Conservation (phyloP, 2,113 vertebrate genomes). For the Pelobates fuscus region DNA sequence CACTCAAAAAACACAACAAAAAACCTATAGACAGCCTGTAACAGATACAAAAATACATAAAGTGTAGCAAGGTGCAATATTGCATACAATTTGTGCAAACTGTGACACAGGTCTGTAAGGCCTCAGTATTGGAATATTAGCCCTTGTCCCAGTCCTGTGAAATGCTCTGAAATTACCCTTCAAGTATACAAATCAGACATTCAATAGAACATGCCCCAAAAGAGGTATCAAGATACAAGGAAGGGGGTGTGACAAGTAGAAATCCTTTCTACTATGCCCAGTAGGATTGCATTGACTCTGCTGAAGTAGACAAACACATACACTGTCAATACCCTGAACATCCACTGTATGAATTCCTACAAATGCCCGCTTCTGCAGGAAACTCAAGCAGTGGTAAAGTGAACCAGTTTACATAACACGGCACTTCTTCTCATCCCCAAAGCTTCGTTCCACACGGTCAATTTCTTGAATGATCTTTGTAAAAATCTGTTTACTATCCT, state of each 20-base stretch:
- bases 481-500: constrained; percentile 59
- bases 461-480: constrained; percentile 62
- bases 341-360: neutral
- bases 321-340: neutral
- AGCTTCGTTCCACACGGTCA: constrained; percentile 57
- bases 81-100: constrained; percentile 39
- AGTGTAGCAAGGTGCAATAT: constrained; percentile 1
- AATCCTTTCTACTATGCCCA: neutral
- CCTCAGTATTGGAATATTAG: neutral
- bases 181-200: neutral
- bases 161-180: neutral
- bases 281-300: constrained; percentile 8
- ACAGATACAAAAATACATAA: constrained; percentile 15
- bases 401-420: constrained; percentile 46
- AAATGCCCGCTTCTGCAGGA: neutral
- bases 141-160: neutral
- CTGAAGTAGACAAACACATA: neutral
- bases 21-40: constrained; percentile 32
- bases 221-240: neutral
- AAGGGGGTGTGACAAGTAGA: neutral
- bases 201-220: neutral
- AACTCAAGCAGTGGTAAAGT: neutral
- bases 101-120: neutral
- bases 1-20: neutral
- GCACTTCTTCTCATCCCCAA: constrained; percentile 52